These are phyloP conservation scores for Mormyrops attenuatus DNA, from an alignment of 2,797 vertebrate genomes.

Conservation along the genomic window DNA sequence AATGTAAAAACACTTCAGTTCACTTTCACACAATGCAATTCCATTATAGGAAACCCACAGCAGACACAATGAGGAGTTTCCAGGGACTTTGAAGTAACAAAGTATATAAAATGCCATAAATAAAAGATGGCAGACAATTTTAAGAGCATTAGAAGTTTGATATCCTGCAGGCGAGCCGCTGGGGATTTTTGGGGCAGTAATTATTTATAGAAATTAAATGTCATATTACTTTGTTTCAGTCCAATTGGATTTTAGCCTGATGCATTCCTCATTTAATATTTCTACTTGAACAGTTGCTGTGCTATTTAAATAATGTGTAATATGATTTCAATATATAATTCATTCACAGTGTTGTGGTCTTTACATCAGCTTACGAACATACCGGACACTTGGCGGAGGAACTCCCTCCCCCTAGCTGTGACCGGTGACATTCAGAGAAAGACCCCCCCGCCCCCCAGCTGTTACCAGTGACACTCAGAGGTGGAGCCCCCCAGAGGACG, in stretches of 20 bases:
- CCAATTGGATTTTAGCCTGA: slow-evolving; percentile 45
- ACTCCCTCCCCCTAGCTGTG: background rate
- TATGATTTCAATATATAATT: slow-evolving; percentile 8
- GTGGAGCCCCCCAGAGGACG: background rate
- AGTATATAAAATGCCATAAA: slow-evolving; percentile 52
- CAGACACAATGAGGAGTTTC: slow-evolving; percentile 50
- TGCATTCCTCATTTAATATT: slow-evolving; percentile 34
- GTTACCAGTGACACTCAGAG: background rate
- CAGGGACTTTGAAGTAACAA: slow-evolving; percentile 46
- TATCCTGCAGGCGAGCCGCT: slow-evolving; percentile 40
- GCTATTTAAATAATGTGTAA: slow-evolving; percentile 25
- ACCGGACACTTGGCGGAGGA: background rate
- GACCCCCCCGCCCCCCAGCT: background rate
- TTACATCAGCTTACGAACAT: background rate
- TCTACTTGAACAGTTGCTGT: slow-evolving; percentile 32
- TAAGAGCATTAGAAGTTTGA: slow-evolving; percentile 54
- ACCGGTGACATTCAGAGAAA: background rate
- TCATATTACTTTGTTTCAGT: slow-evolving; percentile 49
- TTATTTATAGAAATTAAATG: slow-evolving; percentile 55
- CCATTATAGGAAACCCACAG: slow-evolving; percentile 42
- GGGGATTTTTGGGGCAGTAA: slow-evolving; percentile 44
- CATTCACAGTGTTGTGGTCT: background rate
- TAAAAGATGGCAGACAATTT: slow-evolving; percentile 53
- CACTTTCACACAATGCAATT: slow-evolving; percentile 39
- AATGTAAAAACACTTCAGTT: slow-evolving; percentile 33